Conservation (phyloP, 37 sponge, comb jelly and placozoan genomes). For the Diacarnus erythraeanus region DNA sequence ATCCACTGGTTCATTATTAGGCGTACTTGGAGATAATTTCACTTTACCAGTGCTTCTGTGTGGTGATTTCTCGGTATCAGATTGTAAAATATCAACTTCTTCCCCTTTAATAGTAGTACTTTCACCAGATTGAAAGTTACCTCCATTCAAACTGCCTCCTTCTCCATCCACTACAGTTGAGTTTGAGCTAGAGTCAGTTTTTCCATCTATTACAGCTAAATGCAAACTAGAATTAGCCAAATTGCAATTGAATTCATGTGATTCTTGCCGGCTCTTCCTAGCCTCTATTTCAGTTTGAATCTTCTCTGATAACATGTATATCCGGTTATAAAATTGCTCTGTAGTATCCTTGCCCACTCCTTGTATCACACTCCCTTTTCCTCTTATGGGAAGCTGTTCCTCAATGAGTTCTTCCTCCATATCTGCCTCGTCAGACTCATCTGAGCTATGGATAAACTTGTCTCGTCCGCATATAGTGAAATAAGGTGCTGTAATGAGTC, state of each 20-base stretch:
- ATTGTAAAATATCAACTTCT: too few relatives aligned
- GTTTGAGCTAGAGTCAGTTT: background rate
- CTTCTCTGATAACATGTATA: background rate
- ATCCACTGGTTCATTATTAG: too few relatives aligned
- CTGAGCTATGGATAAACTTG: background rate
- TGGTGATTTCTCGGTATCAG: too few relatives aligned
- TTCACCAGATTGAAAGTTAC: background rate
- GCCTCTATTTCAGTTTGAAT: background rate
- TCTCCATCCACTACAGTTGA: background rate
- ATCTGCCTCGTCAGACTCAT: background rate
- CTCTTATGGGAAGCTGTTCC: background rate
- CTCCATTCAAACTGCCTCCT: background rate
- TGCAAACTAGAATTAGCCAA: background rate
- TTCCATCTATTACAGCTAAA: background rate
- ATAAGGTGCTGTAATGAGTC: slow-evolving; percentile 5
- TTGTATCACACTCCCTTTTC: background rate
- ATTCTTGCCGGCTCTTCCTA: background rate
- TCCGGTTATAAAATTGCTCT: background rate
- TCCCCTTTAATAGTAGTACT: too few relatives aligned
- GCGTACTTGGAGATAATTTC: too few relatives aligned
- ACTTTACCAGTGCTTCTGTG: too few relatives aligned
- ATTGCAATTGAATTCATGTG: background rate
- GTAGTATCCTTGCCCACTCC: background rate
- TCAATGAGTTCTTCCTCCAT: background rate
- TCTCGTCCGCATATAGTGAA: background rate